Conservation (phyloP, 2,888 invertebrate species). For the Rhagonycha fulva region DNA sequence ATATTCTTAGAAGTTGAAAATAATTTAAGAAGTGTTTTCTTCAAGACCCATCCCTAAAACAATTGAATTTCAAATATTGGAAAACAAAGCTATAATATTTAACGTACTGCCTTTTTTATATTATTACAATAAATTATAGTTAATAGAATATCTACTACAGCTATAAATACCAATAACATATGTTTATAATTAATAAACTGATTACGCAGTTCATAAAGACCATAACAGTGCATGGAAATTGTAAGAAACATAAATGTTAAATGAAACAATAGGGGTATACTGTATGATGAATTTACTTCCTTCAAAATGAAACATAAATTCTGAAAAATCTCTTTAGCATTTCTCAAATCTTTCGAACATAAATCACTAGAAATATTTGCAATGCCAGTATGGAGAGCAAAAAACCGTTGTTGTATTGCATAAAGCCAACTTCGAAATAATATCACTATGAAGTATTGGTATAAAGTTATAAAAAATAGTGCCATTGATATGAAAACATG, state of each 20-base stretch:
- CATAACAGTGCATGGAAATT: not conserved
- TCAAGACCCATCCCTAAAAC: not conserved
- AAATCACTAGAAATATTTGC: not conserved
- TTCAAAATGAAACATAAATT: not conserved
- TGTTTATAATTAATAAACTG: accelerated
- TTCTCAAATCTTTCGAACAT: not conserved
- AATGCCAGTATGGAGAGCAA: not conserved
- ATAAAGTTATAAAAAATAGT: not conserved
- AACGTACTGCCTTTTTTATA: not conserved
- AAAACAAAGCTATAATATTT: not conserved
- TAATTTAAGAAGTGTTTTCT: not conserved
- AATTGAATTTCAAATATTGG: too few relatives aligned
- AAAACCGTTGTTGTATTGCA: not conserved
- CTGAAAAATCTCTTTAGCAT: not conserved
- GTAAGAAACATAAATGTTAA: not conserved
- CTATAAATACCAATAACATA: not conserved
- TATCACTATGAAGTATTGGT: not conserved
- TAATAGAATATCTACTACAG: not conserved
- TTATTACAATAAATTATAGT: not conserved
- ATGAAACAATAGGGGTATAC: not conserved
- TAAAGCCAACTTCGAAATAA: not conserved
- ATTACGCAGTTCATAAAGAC: not conserved
- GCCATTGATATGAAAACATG: too few relatives aligned
- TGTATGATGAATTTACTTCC: not conserved
- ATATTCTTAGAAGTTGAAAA: not conserved